A percentile compares a stretch with the other conserved stretches of the same genome.
Evolutionary conservation across 2,113 vertebrate species (phyloP).

Genomic region (Scomber scombrus): DNA sequence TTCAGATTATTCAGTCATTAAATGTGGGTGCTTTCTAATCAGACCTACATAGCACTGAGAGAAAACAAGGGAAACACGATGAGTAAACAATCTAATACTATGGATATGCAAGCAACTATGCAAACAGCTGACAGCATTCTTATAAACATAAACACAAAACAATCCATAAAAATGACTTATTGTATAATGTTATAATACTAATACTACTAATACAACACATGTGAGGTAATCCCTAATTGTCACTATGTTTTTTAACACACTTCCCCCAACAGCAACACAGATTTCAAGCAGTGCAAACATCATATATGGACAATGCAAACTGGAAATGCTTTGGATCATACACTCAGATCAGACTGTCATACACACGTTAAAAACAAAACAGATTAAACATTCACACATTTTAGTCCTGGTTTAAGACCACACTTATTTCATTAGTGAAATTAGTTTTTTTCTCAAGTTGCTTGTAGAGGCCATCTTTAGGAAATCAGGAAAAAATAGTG

Average conservation of each 20-base stretch:
- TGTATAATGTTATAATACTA: slow-evolving; percentile 2
- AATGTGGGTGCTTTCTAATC: slow-evolving; percentile 18
- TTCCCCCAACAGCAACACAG: slow-evolving; percentile 41
- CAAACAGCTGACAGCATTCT: slow-evolving; percentile 29
- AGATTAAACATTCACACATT: slow-evolving; percentile 45
- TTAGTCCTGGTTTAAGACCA: slow-evolving; percentile 93
- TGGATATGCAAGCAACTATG: slow-evolving; percentile 51
- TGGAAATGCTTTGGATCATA: slow-evolving; percentile 28
- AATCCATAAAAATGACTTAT: slow-evolving; percentile 8
- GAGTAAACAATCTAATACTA: no score
- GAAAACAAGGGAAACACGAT: slow-evolving; percentile 27
- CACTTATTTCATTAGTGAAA: slow-evolving; percentile 91
- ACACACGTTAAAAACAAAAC: slow-evolving; percentile 42
- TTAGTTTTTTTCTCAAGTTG: slow-evolving; percentile 94
- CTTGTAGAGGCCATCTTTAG: slow-evolving; percentile 91
- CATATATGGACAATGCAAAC: slow-evolving; percentile 17
- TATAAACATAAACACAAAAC: slow-evolving; percentile 25
- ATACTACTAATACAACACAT: not conserved
- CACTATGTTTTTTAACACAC: not conserved
- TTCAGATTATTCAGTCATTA: not conserved
- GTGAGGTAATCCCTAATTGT: slow-evolving; percentile 45
- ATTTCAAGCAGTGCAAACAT: slow-evolving; percentile 49
- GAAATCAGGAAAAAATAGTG: slow-evolving; percentile 51
- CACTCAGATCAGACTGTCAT: slow-evolving; percentile 36
- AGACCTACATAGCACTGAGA: slow-evolving; percentile 23